Base-by-base conservation (phyloP, 2,113 vertebrate genomes). In the Eurypyga helias region DNA sequence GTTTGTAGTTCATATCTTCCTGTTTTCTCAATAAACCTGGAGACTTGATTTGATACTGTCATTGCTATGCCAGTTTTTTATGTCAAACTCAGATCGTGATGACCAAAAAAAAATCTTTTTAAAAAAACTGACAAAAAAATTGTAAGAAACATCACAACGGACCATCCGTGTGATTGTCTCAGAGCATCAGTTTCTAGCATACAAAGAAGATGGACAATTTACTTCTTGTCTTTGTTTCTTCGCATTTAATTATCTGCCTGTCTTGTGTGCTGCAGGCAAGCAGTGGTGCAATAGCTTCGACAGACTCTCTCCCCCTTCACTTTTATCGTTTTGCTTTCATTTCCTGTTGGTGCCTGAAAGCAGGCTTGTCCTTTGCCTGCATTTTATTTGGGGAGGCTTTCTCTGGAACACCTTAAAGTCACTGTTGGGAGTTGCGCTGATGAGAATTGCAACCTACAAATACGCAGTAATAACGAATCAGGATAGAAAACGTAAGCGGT, bases 311-410 rank as follows among this genome's bases (percentile, higher is more conserved):
- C 25, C 6, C 1, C 61, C 45, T 12, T 46, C 21, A 15, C 21
- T 92, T 90, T 81, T 57, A 72, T 49, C 82, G 19, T 72, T 97
- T 88, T 84, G 38, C 38, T 92, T 79, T 93, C 80, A 75, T 94
- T 95, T 94, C 79, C 95, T 90, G 70, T 85, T 94, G 83, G 71
- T 85, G 34, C 65, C 66, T 85, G 70, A 67, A 48, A 71, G 45
- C 69, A 65, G 26, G 16, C 66, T 90, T 92, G 65, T 65, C 72
- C 48, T 79, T 72, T 45, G 46, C 75, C n/a, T 86, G 34, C 19
- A 5, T 89, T 94, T 93, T 93, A 83, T 23, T 0, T 70, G n/a
- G 29, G 38, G n/a, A 75, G 31, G 36, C 69, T 87, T 87, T 70
- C 57, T 75, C 55, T 67, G 88, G 25, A 90, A 66, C 88, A 78